Percentiles rank a stretch among this genome's conserved stretches.
Evolutionary conservation across 2,113 vertebrate genomes (phyloP).

Genomic region (Alexandromys fortis): DNA sequence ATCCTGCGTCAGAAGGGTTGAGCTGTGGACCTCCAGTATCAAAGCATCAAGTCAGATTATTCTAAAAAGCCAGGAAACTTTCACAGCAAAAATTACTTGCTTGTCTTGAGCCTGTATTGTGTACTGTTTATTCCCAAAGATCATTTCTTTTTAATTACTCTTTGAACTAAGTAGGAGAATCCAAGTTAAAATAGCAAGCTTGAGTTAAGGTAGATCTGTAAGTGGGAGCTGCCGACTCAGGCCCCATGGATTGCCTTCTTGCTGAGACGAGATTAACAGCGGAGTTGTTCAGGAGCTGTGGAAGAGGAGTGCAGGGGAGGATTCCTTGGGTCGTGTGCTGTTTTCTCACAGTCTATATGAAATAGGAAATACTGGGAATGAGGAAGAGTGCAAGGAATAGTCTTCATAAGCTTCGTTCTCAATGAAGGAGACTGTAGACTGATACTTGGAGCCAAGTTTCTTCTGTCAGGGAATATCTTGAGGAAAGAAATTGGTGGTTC

Average conservation of each 20-base stretch:
- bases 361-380: neutral
- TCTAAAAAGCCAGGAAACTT: neutral
- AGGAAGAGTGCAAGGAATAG: neutral
- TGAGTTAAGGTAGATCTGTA: conserved; percentile 10
- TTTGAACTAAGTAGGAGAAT: conserved; percentile 22
- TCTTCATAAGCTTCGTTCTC: neutral
- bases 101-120: conserved; percentile 47
- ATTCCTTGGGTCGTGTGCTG: neutral
- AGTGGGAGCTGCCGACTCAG: neutral
- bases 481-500: neutral
- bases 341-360: neutral
- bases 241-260: neutral
- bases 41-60: neutral
- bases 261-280: neutral
- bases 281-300: neutral
- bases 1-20: neutral
- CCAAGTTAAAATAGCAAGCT: neutral
- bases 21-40: neutral
- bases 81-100: neutral
- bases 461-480: neutral
- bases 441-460: neutral
- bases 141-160: conserved; percentile 68
- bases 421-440: neutral
- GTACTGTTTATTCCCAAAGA: conserved; percentile 65
- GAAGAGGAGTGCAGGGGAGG: neutral